These are phyloP conservation scores for Drosophila anceps DNA, from an alignment of 2,888 invertebrate genomes.

Conservation along the genomic window DNA sequence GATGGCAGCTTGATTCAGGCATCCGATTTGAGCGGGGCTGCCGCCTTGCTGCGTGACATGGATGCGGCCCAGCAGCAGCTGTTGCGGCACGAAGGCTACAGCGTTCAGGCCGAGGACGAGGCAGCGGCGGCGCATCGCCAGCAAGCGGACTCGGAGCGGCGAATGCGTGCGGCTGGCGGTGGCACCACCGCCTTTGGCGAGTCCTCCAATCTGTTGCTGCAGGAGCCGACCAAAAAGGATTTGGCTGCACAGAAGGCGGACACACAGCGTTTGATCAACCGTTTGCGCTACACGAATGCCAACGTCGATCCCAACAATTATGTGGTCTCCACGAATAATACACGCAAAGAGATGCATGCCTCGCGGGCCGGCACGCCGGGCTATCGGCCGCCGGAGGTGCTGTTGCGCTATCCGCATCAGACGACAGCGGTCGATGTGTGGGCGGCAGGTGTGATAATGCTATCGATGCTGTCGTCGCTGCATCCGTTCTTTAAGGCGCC, in stretches of 20 bases:
- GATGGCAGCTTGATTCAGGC: conserved; percentile 55
- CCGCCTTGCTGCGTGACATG: conserved; percentile 41
- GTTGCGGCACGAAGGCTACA: conserved; percentile 57
- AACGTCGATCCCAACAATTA: conserved; percentile 88
- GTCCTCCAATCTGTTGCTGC: conserved; percentile 73
- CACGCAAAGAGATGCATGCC: conserved; percentile 89
- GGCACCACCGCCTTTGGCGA: conserved; percentile 47
- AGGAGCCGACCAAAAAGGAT: conserved; percentile 88
- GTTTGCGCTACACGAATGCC: conserved; percentile 86
- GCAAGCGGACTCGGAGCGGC: conserved; percentile 17
- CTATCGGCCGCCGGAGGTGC: conserved; percentile 94
- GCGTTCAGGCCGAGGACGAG: conserved; percentile 55
- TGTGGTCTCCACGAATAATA: conserved; percentile 88
- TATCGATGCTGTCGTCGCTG: conserved; percentile 91
- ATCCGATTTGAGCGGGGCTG: conserved; percentile 43
- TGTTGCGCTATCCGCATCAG: conserved; percentile 91
- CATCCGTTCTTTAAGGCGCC: conserved; percentile 94
- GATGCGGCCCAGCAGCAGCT: conserved; percentile 41
- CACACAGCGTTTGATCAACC: conserved; percentile 70
- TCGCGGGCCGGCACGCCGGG: conserved; percentile 96
- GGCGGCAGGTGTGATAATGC: conserved; percentile 94
- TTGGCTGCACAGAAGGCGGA: conserved; percentile 63
- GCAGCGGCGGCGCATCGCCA: conserved; percentile 34
- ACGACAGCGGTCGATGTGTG: conserved; percentile 95
- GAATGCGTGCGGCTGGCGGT: conserved; percentile 31